phyloP scores from a whole-genome alignment of 2,113 vertebrate genomes.

The Ophthalmolycus amberensis region DNA sequence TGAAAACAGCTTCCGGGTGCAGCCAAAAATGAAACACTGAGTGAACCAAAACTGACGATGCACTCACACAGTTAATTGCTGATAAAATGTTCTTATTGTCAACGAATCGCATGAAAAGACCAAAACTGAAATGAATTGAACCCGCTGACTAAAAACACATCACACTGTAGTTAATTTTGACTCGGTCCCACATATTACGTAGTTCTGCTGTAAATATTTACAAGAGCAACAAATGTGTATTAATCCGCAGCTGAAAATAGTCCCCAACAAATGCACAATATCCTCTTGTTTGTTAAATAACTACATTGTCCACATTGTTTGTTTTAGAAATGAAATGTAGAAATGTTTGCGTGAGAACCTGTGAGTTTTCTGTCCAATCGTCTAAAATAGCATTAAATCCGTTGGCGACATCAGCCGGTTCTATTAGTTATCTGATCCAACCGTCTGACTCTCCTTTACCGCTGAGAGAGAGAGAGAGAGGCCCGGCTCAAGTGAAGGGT shows the following conservation, averaged over 20 bases:
- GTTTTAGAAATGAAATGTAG: too few relatives aligned
- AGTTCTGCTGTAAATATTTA: not conserved
- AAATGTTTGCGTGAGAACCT: not conserved
- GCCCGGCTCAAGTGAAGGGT: conserved; percentile 46
- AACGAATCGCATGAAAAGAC: not conserved
- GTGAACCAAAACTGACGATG: too few relatives aligned
- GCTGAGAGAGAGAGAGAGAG: conserved; percentile 31
- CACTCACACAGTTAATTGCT: too few relatives aligned
- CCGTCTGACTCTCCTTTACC: not conserved
- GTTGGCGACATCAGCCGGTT: not conserved
- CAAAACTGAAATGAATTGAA: not conserved
- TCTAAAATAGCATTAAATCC: not conserved
- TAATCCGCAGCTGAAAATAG: not conserved
- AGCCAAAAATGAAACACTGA: too few relatives aligned
- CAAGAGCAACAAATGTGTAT: not conserved
- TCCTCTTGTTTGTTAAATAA: not conserved
- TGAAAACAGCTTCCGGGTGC: too few relatives aligned
- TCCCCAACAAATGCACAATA: not conserved
- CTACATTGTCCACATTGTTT: too few relatives aligned
- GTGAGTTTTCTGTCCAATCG: not conserved
- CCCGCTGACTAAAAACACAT: not conserved
- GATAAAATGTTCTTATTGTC: not conserved
- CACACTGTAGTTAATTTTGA: not conserved
- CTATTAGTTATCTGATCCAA: conserved; percentile 13
- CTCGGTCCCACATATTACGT: not conserved